A percentile compares a stretch with the other conserved stretches of the same genome.
Conservation (phyloP, 2,113 vertebrate species). For the Egretta garzetta region DNA sequence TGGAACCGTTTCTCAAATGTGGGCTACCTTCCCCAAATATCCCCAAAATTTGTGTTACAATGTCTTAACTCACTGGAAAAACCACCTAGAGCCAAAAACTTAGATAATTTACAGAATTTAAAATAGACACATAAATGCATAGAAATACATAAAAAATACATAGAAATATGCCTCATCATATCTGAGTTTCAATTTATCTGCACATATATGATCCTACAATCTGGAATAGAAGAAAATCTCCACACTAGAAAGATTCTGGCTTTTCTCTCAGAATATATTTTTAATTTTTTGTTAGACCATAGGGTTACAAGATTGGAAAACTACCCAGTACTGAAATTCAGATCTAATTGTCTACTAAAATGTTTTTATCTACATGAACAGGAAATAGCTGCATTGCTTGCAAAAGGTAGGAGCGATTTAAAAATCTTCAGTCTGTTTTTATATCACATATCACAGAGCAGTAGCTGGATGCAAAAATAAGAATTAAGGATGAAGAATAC, state of each 20-base stretch:
- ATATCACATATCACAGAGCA: neutral
- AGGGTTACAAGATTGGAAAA: slow-evolving; percentile 17
- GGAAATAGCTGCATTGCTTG: neutral
- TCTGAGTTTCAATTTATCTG: neutral
- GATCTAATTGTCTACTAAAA: neutral
- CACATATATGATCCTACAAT: neutral
- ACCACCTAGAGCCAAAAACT: neutral
- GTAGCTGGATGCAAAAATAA: neutral
- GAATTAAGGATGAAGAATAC: neutral
- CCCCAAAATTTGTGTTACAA: neutral
- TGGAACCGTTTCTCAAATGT: neutral
- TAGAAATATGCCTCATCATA: neutral
- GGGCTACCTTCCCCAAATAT: neutral
- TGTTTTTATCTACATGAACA: neutral
- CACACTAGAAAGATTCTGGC: neutral
- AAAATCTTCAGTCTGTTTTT: neutral
- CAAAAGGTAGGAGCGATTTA: neutral
- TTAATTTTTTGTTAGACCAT: neutral
- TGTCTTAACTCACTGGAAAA: neutral
- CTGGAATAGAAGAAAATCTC: neutral
- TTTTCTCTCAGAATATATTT: slow-evolving; percentile 38
- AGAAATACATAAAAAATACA: neutral
- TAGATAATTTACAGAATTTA: neutral
- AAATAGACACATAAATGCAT: neutral
- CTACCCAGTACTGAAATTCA: neutral